These are phyloP conservation scores for Chelonia mydas DNA, from an alignment of 2,797 vertebrate genomes.

Conservation along the genomic window DNA sequence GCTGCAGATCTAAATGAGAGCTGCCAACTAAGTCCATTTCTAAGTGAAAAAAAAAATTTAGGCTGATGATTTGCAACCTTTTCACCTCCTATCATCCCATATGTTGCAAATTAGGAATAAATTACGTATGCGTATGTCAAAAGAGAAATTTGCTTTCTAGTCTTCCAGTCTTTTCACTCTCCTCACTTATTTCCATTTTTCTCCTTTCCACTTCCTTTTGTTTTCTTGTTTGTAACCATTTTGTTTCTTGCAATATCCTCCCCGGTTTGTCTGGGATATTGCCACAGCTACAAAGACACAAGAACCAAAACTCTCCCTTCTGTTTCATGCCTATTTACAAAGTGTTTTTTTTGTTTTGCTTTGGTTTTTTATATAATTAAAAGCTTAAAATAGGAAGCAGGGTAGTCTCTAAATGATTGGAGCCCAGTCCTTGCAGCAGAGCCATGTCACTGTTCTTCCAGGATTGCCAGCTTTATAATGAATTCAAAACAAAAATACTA, in stretches of 20 bases:
- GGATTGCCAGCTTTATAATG: not conserved
- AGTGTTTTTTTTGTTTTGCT: not conserved
- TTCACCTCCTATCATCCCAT: not conserved
- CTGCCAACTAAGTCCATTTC: not conserved
- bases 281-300: not conserved
- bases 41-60: not conserved
- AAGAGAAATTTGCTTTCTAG: not conserved
- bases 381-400: not conserved
- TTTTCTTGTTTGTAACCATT: not conserved
- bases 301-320: not conserved
- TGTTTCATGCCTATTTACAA: not conserved
- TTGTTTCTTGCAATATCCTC: not conserved
- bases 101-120: not conserved
- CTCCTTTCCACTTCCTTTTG: not conserved
- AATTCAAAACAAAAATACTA: not conserved
- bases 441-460: not conserved
- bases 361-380: not conserved
- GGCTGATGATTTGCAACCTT: not conserved
- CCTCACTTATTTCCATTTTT: not conserved
- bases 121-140: not conserved
- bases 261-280: not conserved
- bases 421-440: not conserved
- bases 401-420: not conserved
- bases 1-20: not conserved
- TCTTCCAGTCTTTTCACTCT: not conserved